These are phyloP conservation scores for Drosophila ananassae DNA, from an alignment of 1,140 invertebrate species.

Conservation along the genomic window DNA sequence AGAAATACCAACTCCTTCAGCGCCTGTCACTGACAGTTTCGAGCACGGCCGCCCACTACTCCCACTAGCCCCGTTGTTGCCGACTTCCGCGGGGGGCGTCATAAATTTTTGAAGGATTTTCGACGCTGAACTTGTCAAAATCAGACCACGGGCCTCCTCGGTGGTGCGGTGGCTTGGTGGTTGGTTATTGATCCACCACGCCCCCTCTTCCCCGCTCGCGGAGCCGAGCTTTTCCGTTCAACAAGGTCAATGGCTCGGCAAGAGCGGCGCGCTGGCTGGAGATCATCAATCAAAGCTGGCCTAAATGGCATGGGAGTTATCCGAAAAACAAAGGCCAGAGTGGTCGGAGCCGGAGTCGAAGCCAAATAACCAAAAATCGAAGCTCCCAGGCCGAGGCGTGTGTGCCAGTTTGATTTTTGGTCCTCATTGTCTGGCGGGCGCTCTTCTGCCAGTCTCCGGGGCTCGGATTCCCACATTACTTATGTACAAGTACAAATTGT, in stretches of 20 bases:
- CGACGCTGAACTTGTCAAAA: conserved; percentile 83
- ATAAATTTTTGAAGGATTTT: conserved; percentile 83
- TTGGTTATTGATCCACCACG: conserved; percentile 58
- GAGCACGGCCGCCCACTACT: conserved; percentile 14
- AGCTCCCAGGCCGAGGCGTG: conserved; percentile 57
- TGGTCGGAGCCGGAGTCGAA: neutral
- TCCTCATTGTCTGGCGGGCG: conserved; percentile 31
- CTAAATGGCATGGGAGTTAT: conserved; percentile 28
- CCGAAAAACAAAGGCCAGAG: conserved; percentile 14
- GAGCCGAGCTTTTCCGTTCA: conserved; percentile 48
- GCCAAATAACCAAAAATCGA: conserved; percentile 4
- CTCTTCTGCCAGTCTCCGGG: conserved; percentile 1
- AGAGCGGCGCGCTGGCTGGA: conserved; percentile 25
- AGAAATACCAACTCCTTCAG: conserved; percentile 51
- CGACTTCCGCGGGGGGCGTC: conserved; percentile 41
- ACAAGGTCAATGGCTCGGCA: conserved; percentile 76
- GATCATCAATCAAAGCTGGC: conserved; percentile 78
- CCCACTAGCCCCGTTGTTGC: conserved; percentile 4
- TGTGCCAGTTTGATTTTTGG: conserved; percentile 72
- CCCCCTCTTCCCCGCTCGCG: neutral
- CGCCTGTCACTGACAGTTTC: conserved; percentile 70
- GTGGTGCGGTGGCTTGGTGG: conserved; percentile 23
- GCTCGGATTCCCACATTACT: conserved; percentile 78
- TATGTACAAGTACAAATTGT: conserved; percentile 83
- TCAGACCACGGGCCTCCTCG: conserved; percentile 59